Evolutionary conservation across 2,888 invertebrate genomes (phyloP).

Genomic region (Caenorhabditis imperialis): DNA sequence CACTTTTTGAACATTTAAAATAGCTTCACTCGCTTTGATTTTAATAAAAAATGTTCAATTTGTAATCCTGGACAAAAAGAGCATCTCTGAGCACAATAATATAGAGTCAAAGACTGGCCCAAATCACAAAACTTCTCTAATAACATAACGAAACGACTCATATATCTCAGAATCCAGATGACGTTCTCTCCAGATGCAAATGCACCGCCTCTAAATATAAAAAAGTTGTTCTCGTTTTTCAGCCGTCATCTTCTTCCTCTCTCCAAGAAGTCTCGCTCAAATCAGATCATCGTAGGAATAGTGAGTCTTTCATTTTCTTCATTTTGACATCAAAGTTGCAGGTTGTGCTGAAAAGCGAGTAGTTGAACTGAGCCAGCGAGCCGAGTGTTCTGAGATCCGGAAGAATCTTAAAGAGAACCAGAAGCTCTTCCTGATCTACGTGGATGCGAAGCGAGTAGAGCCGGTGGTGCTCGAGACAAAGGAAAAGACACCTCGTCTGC

Average conservation of each 20-base stretch:
- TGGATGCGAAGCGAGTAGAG: conserved; percentile 51
- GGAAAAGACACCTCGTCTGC: conserved; percentile 54
- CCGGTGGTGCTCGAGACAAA: conserved; percentile 61
- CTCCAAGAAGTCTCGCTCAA: conserved; percentile 39
- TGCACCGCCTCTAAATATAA: neutral
- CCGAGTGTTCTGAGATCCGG: conserved; percentile 30
- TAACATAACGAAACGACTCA: no score
- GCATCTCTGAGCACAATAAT: no score
- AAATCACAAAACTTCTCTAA: no score
- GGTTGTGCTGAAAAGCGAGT: conserved; percentile 42
- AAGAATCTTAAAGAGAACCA: conserved; percentile 42
- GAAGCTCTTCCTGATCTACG: conserved; percentile 45
- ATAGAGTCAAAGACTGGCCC: no score
- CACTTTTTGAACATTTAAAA: no score
- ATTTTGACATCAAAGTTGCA: conserved; percentile 10
- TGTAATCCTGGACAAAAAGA: no score
- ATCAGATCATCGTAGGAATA: conserved; percentile 48
- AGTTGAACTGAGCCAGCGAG: conserved; percentile 22
- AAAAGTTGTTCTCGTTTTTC: conserved; percentile 33
- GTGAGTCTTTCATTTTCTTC: conserved; percentile 19
- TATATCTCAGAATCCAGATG: conserved; percentile 1
- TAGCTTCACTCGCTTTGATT: no score
- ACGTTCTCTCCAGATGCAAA: neutral
- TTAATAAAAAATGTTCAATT: no score
- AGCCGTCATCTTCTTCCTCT: conserved; percentile 36